These are phyloP conservation scores for Parazoanthus darwini DNA, from an alignment of 92 coral and sea anemone species.

Conservation along the genomic window DNA sequence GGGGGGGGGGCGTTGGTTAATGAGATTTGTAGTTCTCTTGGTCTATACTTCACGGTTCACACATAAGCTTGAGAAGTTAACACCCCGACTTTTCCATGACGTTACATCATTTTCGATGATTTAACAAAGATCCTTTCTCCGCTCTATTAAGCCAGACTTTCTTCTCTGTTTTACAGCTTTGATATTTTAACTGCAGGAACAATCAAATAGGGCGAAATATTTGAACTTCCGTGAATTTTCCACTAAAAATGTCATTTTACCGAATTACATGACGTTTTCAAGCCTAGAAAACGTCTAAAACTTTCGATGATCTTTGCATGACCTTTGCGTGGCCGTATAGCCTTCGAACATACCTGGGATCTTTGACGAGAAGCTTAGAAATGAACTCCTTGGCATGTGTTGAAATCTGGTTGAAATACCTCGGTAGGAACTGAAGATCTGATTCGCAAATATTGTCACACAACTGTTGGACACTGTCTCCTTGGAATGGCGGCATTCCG, in stretches of 20 bases:
- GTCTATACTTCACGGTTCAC: too few relatives aligned
- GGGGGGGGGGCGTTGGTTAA: neutral
- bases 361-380: conserved; percentile 74
- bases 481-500: conserved; percentile 92
- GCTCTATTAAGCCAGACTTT: too few relatives aligned
- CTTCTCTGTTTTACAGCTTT: too few relatives aligned
- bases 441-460: conserved; percentile 75
- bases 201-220: too few relatives aligned
- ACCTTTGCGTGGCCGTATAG: neutral
- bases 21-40: neutral
- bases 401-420: conserved; percentile 76
- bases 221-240: too few relatives aligned
- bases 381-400: conserved; percentile 86
- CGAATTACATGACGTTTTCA: neutral
- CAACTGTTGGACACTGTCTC: conserved; percentile 71
- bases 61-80: too few relatives aligned
- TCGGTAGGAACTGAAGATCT: conserved; percentile 65
- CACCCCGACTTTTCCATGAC: too few relatives aligned
- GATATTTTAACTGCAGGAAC: too few relatives aligned
- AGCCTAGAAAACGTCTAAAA: too few relatives aligned
- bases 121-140: too few relatives aligned
- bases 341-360: conserved; percentile 71
- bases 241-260: neutral
- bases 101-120: too few relatives aligned
- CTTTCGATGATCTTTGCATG: too few relatives aligned